Evolutionary conservation across 2,888 invertebrate species (phyloP), one percentile per base, ranked within the genome.

Genomic region (Yponomeuta cagnagella): DNA sequence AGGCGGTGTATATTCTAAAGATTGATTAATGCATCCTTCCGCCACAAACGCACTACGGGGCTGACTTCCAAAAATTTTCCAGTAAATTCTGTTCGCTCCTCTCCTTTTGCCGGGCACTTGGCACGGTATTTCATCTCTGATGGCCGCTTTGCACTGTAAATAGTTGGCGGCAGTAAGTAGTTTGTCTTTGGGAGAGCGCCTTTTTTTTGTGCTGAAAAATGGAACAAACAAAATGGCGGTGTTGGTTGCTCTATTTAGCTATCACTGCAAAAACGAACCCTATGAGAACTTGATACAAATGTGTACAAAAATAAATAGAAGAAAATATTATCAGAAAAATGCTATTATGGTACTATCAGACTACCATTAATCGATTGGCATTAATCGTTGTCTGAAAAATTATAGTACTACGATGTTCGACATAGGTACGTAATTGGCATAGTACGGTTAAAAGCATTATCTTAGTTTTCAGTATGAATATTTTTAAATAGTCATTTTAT

Each of bases 61-160:
- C 91, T 89, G 84, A 89, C 90, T 90, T 91, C 92, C 92, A 92
- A 92, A 91, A 91, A 89, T 90, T 88, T 79, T 82, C 80, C 86
- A 82, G 78, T 91, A 91, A 91, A 92, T 92, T 88, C 79, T 76
- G 84, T 87, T 89, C 87, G 83, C 85, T 89, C 83, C 88, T 85
- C 83, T 90, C 89, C 92, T 91, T 91, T 90, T 90, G 85, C 85
- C 79, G 78, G 79, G 77, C 88, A 90, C 89, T 91, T 91, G 92
- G 92, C 92, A 92, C 81, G 85, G 86, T 89, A 87, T 86, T 88
- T 90, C 89, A 90, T 91, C 85, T 87, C 80, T 81, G 85, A 89
- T 87, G 90, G 89, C 84, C 86, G 83, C 86, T 58, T 58, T 58
- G 79, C 82, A 80, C 82, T 82, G 84, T 89, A 85, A 85, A 89